Evolutionary conservation across 2,888 invertebrate species (phyloP), one percentile per base, ranked within the genome.

Genomic region (Heliconius erato): DNA sequence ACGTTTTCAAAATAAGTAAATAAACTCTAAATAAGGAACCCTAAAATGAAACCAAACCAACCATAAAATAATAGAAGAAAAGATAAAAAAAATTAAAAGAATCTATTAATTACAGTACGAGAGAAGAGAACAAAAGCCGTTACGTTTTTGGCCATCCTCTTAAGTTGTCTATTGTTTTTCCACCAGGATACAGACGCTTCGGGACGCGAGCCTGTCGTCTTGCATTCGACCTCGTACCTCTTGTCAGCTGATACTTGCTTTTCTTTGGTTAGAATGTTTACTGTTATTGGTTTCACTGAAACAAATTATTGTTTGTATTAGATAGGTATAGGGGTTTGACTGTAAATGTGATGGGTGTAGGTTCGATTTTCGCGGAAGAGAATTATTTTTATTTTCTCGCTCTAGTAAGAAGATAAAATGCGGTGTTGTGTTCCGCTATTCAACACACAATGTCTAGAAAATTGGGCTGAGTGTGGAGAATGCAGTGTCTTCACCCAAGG

Each of bases 181-280:
- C 98, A 98, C 99, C 99, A 99, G 76, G 98, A 98, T 90, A 99
- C 98, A 82, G 97, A 96, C 5, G 98, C 98, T 85, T 98, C 97
- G 12, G 99, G 98, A 85, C 98, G 96, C 23, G 98, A 98, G 81
- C 99, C 99, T 0, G 97, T 97, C 82, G 98, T 98, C 90, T 97
- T 97, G 92, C 99, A 99, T 91, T 98, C 98, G 84, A 99, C 97
- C 89, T 98, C 98, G 93, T 98, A 98, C 85, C 98, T 97, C 91
- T 98, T 98, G 90, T 98, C 98, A 0, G 98, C 98, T 32, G 98
- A 98, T 81, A 99, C 97, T 90, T 97, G 97, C 89, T 97, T 97
- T 91, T 98, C 98, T 93, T 98, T 98, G 82, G 98, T 98, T 88
- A 98, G 93, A 89, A 99, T 98, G 90, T 97, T 97, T 87, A 98